A percentile compares a stretch with the other conserved stretches of the same genome.
Conservation (phyloP, 2,888 invertebrate genomes). For the Volucella inanis region DNA sequence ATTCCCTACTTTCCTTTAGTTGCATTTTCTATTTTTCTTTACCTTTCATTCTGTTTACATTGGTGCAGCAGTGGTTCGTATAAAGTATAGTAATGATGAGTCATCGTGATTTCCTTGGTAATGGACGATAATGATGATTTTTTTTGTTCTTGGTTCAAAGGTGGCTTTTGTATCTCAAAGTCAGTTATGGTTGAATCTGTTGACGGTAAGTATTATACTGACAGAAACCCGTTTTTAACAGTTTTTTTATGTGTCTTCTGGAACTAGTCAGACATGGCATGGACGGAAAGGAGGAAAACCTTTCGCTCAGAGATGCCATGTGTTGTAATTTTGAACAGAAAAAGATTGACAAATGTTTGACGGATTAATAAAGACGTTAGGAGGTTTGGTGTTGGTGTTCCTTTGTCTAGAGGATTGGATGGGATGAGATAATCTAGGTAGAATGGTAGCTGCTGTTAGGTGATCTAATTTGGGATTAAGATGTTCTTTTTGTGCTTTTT, state of each 20-base stretch:
- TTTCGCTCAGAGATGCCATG: neutral
- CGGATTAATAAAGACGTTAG: conserved; percentile 5
- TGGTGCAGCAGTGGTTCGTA: conserved; percentile 33
- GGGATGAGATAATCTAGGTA: conserved; percentile 2
- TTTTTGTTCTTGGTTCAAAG: conserved; percentile 38
- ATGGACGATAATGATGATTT: conserved; percentile 59
- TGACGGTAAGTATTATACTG: too few species aligned
- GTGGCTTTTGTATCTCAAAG: conserved; percentile 27
- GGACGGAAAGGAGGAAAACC: neutral
- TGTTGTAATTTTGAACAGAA: neutral
- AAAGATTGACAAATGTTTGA: conserved; percentile 20
- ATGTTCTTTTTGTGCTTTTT: too few species aligned
- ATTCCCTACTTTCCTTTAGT: conserved; percentile 20
- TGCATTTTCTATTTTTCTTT: conserved; percentile 41
- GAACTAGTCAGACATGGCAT: neutral
- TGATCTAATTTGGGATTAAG: too few species aligned
- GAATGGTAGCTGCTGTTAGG: too few species aligned
- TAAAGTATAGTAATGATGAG: conserved; percentile 31
- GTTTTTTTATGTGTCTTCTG: neutral
- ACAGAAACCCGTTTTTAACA: neutral
- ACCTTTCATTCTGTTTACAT: conserved; percentile 46
- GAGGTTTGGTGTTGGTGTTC: neutral
- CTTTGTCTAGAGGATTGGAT: neutral
- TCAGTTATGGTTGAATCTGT: too few species aligned
- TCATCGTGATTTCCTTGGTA: conserved; percentile 60